phyloP scores from a whole-genome alignment of 2,797 vertebrate genomes.

The Huso huso region DNA sequence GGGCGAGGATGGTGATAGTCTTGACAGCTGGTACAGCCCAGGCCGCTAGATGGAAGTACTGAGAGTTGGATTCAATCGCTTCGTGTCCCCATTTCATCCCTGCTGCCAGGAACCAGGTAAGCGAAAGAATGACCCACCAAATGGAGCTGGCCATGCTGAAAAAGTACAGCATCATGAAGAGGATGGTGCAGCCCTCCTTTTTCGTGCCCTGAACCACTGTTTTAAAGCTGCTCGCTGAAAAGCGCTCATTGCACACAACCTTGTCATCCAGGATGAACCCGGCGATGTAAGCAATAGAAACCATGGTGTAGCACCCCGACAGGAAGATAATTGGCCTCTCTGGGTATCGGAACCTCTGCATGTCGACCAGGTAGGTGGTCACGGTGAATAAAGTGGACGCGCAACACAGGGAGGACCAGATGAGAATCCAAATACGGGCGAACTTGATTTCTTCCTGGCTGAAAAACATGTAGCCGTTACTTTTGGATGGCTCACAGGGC shows the following conservation, averaged over 20 bases:
- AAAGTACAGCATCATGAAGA: conserved; percentile 55
- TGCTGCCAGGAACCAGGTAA: too few relatives aligned
- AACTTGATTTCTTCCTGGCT: conserved; percentile 66
- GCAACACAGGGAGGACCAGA: conserved; percentile 65
- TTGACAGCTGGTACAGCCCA: conserved; percentile 41
- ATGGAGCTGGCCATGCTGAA: conserved; percentile 73
- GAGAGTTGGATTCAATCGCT: conserved; percentile 61
- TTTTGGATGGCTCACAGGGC: conserved; percentile 57
- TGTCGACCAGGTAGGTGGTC: conserved; percentile 69
- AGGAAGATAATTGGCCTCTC: conserved; percentile 45
- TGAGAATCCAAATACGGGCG: conserved; percentile 67
- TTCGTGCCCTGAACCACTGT: conserved; percentile 66
- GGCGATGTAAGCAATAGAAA: conserved; percentile 62
- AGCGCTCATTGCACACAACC: conserved; percentile 64
- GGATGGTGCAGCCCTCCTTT: too few relatives aligned
- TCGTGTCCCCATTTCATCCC: too few relatives aligned
- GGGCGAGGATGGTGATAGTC: conserved; percentile 69
- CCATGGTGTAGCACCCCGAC: conserved; percentile 64
- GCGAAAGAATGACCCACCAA: conserved; percentile 69
- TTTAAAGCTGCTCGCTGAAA: conserved; percentile 63
- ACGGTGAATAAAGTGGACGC: conserved; percentile 70
- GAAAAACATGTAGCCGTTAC: conserved; percentile 68
- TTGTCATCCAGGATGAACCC: conserved; percentile 61
- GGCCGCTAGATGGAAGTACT: conserved; percentile 63
- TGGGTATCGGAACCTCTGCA: conserved; percentile 69